A percentile compares a stretch with the other conserved stretches of the same genome.
These are phyloP conservation scores for Drosophila bipectinata DNA, from an alignment of 1,140 invertebrate species.

Conservation along the genomic window DNA sequence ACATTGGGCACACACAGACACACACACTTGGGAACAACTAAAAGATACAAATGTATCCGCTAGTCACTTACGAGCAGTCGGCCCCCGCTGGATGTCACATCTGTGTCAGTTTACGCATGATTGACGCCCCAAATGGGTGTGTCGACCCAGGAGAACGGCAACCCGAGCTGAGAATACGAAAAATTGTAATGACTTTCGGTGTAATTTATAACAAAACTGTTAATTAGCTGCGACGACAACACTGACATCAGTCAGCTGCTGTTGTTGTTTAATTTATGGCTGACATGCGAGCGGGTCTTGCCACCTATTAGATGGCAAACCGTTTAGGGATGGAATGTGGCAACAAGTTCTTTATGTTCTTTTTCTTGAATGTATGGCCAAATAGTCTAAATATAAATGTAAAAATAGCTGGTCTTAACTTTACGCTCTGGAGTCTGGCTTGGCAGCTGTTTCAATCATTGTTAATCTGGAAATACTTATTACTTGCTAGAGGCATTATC, in stretches of 20 bases:
- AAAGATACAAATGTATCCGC: constrained; percentile 76
- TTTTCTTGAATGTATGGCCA: not conserved
- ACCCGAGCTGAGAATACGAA: constrained; percentile 37
- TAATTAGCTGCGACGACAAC: constrained; percentile 83
- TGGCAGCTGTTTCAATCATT: not conserved
- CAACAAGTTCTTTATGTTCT: constrained; percentile 46
- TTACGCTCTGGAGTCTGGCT: not conserved
- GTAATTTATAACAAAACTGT: constrained; percentile 84
- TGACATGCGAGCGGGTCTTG: constrained; percentile 29
- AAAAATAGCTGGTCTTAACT: not conserved
- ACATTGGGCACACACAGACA: constrained; percentile 29
- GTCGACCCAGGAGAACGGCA: constrained; percentile 12
- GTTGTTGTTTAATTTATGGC: constrained; percentile 59
- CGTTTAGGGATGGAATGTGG: constrained; percentile 27
- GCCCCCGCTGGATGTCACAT: constrained; percentile 66
- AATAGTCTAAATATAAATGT: not conserved
- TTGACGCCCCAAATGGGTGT: constrained; percentile 70
- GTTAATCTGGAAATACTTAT: not conserved
- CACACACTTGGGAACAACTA: constrained; percentile 35
- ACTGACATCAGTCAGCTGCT: constrained; percentile 76
- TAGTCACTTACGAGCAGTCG: constrained; percentile 35
- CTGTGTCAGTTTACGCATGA: constrained; percentile 77
- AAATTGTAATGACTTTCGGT: constrained; percentile 68
- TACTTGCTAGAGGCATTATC: constrained; percentile 16
- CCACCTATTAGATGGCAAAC: constrained; percentile 42